Base-by-base conservation (phyloP, 2,888 invertebrate genomes). In the Axea sp. region DNA sequence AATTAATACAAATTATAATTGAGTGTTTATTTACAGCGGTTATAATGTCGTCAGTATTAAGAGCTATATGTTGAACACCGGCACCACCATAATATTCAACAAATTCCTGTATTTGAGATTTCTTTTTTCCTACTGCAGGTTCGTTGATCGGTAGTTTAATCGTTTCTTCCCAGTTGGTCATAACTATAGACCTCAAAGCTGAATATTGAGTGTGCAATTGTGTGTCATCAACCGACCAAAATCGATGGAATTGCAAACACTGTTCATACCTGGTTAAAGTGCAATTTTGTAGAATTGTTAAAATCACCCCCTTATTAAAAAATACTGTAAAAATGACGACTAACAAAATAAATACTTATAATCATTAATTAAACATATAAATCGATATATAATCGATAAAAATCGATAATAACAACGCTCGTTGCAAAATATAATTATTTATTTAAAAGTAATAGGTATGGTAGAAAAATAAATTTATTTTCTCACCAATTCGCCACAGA, bases 131-230 rank as follows among this genome's bases (percentile, higher is more conserved):
- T 0, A 91, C 88, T 0, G 99, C 99, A 1, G 99, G 99, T 87
- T 99, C 99, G 87, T 99, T 99, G 81, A 99, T 96, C 4, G 99
- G 99, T 92, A 99, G 92, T 91, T 96, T 97, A 3, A 99, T 93
- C 0, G 96, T 98, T 88, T 99, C 99, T 84, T 99, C 98, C 90
- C 93, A 98, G 88, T 99, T 99, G 0, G 96, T 94, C 92, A 99
- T 95, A 0, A 99, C 99, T 79, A 98, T 94, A 0, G 99, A 99
- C 8, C 98, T 92, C n/a, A 99, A 90, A 0, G 99, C 95, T 0
- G 99, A 99, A 88, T 94, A 99, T 83, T 99, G 95, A 0, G 99
- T 99, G 88, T 96, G 96, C 9, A 99, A 91, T 88, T 98, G 97
- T 9, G 91, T 92, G 88, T 99, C 99, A 85, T 99, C 99, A 0